Evolutionary conservation across 2,888 invertebrate species (phyloP).

Genomic region (Eristalis tenax): DNA sequence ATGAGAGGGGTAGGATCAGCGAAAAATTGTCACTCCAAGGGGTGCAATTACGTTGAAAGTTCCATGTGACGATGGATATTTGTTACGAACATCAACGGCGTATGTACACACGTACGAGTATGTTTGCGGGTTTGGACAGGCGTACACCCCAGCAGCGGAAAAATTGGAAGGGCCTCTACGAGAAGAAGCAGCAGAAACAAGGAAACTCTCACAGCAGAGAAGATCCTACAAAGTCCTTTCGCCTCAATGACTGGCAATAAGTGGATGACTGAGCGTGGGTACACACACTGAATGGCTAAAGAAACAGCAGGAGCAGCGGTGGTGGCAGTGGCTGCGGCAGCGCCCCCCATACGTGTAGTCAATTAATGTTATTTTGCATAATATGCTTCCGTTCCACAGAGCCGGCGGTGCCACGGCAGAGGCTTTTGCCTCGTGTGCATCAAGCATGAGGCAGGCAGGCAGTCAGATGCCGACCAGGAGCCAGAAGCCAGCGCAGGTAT

Average conservation of each 20-base stretch:
- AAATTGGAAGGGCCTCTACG: not conserved
- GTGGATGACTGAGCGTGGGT: conserved; percentile 32
- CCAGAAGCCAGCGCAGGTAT: not conserved
- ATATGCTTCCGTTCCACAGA: conserved; percentile 43
- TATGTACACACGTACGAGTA: not conserved
- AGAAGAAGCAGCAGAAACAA: not conserved
- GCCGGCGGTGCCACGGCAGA: not conserved
- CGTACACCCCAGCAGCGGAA: not conserved
- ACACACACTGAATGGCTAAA: conserved; percentile 16
- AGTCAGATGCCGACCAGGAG: conserved; percentile 11
- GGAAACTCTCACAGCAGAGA: not conserved
- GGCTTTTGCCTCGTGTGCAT: not conserved
- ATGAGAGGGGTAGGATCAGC: conserved; percentile 8
- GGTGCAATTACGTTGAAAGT: conserved; percentile 53
- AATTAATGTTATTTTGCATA: conserved; percentile 62
- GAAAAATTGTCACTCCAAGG: conserved; percentile 46
- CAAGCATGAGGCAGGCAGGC: not conserved
- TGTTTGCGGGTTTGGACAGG: conserved; percentile 13
- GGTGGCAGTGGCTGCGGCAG: not conserved
- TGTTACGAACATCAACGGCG: conserved; percentile 8
- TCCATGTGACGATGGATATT: conserved; percentile 19
- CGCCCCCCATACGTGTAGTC: conserved; percentile 34
- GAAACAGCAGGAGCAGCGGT: not conserved
- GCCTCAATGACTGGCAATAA: conserved; percentile 23
- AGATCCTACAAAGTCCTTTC: conserved; percentile 9